Conservation (phyloP, 2,113 vertebrate species). For the Sinocyclocheilus grahami region DNA sequence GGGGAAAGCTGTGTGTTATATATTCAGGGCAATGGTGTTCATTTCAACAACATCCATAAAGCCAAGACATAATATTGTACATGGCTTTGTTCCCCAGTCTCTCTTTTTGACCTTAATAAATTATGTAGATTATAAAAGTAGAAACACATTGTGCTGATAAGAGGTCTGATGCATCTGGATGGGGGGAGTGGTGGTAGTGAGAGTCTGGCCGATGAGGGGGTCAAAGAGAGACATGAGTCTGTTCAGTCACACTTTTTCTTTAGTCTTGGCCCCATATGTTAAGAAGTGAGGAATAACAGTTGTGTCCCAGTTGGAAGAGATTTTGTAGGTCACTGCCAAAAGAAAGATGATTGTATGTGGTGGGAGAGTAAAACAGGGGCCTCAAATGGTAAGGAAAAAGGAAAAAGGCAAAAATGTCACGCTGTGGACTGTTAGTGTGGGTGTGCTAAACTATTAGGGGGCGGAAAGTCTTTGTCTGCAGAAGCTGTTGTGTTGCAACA, state of each 20-base stretch:
- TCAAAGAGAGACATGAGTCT: conserved; percentile 35
- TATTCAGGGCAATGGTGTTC: conserved; percentile 65
- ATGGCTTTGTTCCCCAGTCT: conserved; percentile 72
- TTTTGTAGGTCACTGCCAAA: conserved; percentile 44
- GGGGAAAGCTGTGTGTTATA: conserved; percentile 56
- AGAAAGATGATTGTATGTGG: conserved; percentile 54
- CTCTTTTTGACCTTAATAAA: conserved; percentile 75
- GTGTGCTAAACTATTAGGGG: conserved; percentile 26
- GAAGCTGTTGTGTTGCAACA: conserved; percentile 36
- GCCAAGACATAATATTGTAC: conserved; percentile 80
- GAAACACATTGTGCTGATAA: conserved; percentile 76
- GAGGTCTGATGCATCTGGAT: conserved; percentile 52
- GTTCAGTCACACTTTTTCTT: conserved; percentile 39
- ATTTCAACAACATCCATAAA: conserved; percentile 68
- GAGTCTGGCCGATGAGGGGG: conserved; percentile 22
- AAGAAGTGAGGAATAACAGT: conserved; percentile 56
- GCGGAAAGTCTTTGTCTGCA: conserved; percentile 18
- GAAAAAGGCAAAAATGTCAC: conserved; percentile 27
- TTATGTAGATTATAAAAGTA: conserved; percentile 79
- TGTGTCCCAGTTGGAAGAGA: conserved; percentile 52
- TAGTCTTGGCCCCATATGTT: conserved; percentile 55
- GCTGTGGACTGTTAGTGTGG: conserved; percentile 19
- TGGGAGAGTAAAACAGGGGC: conserved; percentile 29
- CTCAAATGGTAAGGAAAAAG: conserved; percentile 14
- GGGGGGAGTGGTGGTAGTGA: conserved; percentile 40